Evolutionary conservation across 37 sponge, comb jelly and placozoan species (phyloP).

Genomic region (Aplysina aerophoba): DNA sequence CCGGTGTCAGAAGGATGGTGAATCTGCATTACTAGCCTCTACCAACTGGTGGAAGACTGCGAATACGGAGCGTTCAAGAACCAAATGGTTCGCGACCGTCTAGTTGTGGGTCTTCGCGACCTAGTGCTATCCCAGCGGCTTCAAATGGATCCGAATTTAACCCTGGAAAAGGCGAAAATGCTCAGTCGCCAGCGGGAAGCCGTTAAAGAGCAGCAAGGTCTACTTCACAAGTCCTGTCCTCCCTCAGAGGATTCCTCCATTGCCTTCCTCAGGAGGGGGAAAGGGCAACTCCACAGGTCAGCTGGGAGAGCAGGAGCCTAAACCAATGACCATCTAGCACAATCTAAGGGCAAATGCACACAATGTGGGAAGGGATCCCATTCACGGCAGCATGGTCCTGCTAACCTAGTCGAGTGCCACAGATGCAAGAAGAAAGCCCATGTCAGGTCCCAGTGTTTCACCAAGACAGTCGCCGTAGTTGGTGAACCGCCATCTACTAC

Average conservation of each 20-base stretch:
- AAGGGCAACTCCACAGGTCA: not conserved
- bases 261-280: too few relatives aligned
- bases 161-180: constrained; percentile 36
- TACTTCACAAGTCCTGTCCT: not conserved
- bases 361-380: constrained; percentile 26
- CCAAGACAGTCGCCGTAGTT: not conserved
- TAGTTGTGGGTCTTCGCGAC: constrained; percentile 1
- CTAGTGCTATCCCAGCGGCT: not conserved
- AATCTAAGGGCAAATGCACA: not conserved
- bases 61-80: not conserved
- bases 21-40: constrained; percentile 27
- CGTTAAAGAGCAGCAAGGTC: not conserved
- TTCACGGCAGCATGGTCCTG: constrained; percentile 26
- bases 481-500: not conserved
- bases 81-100: constrained; percentile 25
- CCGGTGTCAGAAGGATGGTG: not conserved
- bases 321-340: not conserved
- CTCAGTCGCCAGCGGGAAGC: not conserved
- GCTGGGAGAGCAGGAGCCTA: not conserved
- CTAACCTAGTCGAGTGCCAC: constrained; percentile 2
- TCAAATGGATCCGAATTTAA: constrained; percentile 30
- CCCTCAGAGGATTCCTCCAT: not conserved
- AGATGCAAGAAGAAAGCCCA: constrained; percentile 37
- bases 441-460: not conserved
- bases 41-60: constrained; percentile 22